phyloP scores from a whole-genome alignment of 1,140 invertebrate genomes.

The Drosophila lowei region DNA sequence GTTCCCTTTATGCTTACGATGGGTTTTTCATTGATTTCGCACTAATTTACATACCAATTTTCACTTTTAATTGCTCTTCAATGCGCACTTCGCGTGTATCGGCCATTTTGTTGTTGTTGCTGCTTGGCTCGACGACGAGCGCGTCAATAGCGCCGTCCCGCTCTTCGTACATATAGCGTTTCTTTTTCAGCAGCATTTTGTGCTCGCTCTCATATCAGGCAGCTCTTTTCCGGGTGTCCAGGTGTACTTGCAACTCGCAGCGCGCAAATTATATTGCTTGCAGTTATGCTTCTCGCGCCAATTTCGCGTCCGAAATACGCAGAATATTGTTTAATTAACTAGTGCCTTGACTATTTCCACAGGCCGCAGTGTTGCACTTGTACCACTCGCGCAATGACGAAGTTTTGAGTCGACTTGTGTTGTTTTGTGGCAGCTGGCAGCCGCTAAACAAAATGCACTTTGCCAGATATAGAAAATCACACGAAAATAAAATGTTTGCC shows the following conservation, averaged over 20 bases:
- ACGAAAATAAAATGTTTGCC: slow-evolving; percentile 8
- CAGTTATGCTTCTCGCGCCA: slow-evolving; percentile 50
- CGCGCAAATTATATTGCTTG: slow-evolving; percentile 44
- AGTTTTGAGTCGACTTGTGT: slow-evolving; percentile 18
- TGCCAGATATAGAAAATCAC: slow-evolving; percentile 45
- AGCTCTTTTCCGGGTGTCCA: slow-evolving; percentile 9
- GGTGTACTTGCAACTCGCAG: slow-evolving; percentile 26
- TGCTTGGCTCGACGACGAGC: slow-evolving; percentile 65
- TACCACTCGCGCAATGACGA: background rate
- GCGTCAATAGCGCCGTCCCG: slow-evolving; percentile 71
- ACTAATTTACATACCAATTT: slow-evolving; percentile 89
- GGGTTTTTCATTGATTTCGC: slow-evolving; percentile 56
- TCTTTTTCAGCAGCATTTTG: slow-evolving; percentile 82
- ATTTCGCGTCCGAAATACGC: background rate
- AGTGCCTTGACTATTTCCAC: background rate
- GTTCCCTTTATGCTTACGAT: slow-evolving; percentile 29
- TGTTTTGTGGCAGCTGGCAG: background rate
- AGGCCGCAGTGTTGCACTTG: background rate
- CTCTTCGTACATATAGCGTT: slow-evolving; percentile 79
- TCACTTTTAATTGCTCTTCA: slow-evolving; percentile 93
- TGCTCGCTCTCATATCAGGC: slow-evolving; percentile 37
- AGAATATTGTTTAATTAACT: background rate
- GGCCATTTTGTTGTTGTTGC: slow-evolving; percentile 88
- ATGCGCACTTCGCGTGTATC: slow-evolving; percentile 92
- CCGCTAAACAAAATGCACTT: slow-evolving; percentile 46